Evolutionary conservation across 2,888 invertebrate genomes (phyloP).

Genomic region (Leucophenga maculata): DNA sequence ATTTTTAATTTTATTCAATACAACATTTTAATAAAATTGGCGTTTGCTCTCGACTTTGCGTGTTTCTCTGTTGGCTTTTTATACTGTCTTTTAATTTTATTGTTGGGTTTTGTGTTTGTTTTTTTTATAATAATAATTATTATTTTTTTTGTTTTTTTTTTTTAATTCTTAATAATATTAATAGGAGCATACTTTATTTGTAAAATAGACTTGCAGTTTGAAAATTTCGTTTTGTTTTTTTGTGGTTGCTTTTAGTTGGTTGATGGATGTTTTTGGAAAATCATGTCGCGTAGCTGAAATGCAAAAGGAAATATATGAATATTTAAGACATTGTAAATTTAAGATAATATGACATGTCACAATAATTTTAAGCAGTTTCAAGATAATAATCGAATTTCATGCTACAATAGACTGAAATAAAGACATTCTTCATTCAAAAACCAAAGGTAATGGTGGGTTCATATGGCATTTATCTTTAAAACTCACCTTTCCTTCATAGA

Average conservation of each 20-base stretch:
- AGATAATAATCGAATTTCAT: too few relatives aligned
- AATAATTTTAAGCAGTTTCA: too few relatives aligned
- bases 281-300: slow-evolving; percentile 71
- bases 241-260: slow-evolving; percentile 47
- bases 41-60: background rate
- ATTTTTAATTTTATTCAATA: too few relatives aligned
- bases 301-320: slow-evolving; percentile 35
- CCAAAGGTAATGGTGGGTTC: too few relatives aligned
- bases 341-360: too few relatives aligned
- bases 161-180: slow-evolving; percentile 53
- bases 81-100: slow-evolving; percentile 38
- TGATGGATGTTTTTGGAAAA: slow-evolving; percentile 53
- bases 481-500: too few relatives aligned
- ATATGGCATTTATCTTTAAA: too few relatives aligned
- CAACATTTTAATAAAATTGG: background rate
- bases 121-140: slow-evolving; percentile 35
- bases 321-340: too few relatives aligned
- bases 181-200: slow-evolving; percentile 58
- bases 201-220: slow-evolving; percentile 55
- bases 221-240: slow-evolving; percentile 57
- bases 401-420: too few relatives aligned
- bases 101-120: slow-evolving; percentile 36
- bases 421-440: too few relatives aligned
- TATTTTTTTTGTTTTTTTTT: slow-evolving; percentile 31
- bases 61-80: slow-evolving; percentile 3